Evolutionary conservation across 1,140 invertebrate genomes (phyloP), one percentile per base, ranked within the genome.

Genomic region (Pemphigus obesinymphae): DNA sequence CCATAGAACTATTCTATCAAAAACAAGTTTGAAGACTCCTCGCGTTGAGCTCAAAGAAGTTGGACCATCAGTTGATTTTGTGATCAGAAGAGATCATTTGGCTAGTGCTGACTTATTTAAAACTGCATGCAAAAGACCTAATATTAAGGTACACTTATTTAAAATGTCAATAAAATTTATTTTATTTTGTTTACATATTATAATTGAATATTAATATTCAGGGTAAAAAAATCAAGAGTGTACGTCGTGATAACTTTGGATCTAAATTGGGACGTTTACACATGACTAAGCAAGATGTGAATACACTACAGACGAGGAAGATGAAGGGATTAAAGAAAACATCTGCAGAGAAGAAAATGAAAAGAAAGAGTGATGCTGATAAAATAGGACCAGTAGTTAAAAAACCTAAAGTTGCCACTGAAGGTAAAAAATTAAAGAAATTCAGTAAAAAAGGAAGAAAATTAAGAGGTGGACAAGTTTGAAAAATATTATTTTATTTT

Each of bases 21-120:
- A 99, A 87, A 97, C 96, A 83, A 95, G 96, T 0, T 91, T 91
- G 82, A 91, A 91, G 85, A 93, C 91, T 82, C 97, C 97, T 10
- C 90, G 94, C 83, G 92, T 98, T 83, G 97, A 99, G 89, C 88
- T 99, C 23, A 92, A 94, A 86, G 96, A 98, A 90, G 96, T 98
- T 84, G 97, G 97, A 45, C 98, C 98, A 63, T 92, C 93, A n/a
- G 90, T 96, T 83, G 95, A 99, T 88, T 93, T 99, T 61, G 89
- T 89, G 31, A 85, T 99, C 1, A 90, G 96, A 83, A 89, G 98
- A 84, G 94, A 91, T 3, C 95, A 96, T 88, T 88, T 99, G 50
- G 96, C 96, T 1, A 95, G 95, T 1, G 93, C 95, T 85, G 95
- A 97, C 87, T 87, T 99, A 0, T 97, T 94, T 87, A 98, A 96